Evolutionary conservation across 1,140 invertebrate genomes (phyloP).

Genomic region (Maniola jurtina): DNA sequence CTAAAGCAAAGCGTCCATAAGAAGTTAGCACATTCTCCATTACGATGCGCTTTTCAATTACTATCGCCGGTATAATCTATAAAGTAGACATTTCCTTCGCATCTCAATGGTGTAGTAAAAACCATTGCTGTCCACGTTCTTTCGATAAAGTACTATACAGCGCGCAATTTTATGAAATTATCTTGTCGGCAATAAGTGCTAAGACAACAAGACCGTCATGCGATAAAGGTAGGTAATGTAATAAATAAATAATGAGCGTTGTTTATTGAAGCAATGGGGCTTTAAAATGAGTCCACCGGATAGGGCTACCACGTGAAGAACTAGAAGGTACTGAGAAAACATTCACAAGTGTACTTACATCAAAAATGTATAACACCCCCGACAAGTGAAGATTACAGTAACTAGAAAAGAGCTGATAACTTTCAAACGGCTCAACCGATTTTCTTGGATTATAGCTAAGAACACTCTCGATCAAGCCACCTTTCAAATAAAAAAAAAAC

Average conservation of each 20-base stretch:
- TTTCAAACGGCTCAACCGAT: no score
- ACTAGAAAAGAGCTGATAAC: no score
- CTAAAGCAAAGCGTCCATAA: background rate
- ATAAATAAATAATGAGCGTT: conserved; percentile 36
- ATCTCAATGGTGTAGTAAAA: conserved; percentile 23
- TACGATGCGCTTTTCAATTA: conserved; percentile 23
- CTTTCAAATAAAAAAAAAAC: no score
- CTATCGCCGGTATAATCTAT: conserved; percentile 7
- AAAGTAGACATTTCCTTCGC: conserved; percentile 17
- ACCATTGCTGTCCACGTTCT: conserved; percentile 23
- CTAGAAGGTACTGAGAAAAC: background rate
- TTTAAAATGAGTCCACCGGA: conserved; percentile 35
- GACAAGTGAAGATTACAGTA: no score
- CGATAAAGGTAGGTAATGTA: conserved; percentile 32
- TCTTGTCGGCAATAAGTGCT: conserved; percentile 30
- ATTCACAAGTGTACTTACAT: no score
- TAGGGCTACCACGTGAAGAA: conserved; percentile 5
- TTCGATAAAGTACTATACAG: conserved; percentile 15
- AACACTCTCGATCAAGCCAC: no score
- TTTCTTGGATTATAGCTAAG: no score
- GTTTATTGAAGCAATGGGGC: conserved; percentile 37
- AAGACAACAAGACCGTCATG: conserved; percentile 26
- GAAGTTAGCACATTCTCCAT: conserved; percentile 1
- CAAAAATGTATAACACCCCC: no score
- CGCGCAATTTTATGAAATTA: conserved; percentile 36